phyloP scores from a whole-genome alignment of 2,888 invertebrate genomes.

The Polyploca ridens region DNA sequence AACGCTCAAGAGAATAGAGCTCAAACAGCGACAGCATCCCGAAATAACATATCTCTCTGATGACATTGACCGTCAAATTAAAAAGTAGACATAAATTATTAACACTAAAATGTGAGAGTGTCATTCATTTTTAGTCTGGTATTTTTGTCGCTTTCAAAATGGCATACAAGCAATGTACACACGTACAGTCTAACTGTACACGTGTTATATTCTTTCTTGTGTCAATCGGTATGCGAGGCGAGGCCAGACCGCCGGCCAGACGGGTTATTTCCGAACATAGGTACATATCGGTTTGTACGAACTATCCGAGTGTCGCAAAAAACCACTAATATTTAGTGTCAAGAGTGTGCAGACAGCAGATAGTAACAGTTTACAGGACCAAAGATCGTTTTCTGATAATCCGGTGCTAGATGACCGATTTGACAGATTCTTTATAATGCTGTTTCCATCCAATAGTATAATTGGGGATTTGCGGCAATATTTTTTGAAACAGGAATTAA shows the following conservation, averaged over 20 bases:
- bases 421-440: too few relatives aligned
- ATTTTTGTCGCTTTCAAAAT: neutral
- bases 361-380: neutral
- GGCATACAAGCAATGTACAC: neutral
- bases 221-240: conserved; percentile 20
- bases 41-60: too few relatives aligned
- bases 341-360: neutral
- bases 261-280: conserved; percentile 45
- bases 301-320: neutral
- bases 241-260: conserved; percentile 40
- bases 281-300: conserved; percentile 11
- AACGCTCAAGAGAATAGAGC: too few relatives aligned
- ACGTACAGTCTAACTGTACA: conserved; percentile 7
- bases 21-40: too few relatives aligned
- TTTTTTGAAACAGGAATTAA: too few relatives aligned
- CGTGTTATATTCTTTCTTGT: conserved; percentile 11
- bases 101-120: too few relatives aligned
- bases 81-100: too few relatives aligned
- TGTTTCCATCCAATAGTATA: too few relatives aligned
- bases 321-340: neutral
- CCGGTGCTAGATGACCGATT: too few relatives aligned
- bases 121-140: neutral
- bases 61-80: too few relatives aligned
- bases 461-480: too few relatives aligned
- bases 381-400: too few relatives aligned